Evolutionary conservation across 2,888 invertebrate genomes (phyloP).

Genomic region (Sturmia bella): DNA sequence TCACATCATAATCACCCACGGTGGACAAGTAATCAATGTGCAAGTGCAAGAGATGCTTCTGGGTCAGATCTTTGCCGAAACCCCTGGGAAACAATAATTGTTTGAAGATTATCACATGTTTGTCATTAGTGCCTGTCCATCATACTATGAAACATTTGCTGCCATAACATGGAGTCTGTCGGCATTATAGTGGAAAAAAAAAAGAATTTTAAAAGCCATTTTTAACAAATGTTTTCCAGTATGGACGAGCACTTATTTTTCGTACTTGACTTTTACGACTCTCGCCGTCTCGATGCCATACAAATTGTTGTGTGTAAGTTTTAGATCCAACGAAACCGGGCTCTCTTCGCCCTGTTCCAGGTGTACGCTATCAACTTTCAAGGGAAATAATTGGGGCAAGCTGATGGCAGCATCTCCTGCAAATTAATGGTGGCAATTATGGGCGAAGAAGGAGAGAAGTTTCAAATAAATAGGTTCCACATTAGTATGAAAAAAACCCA

Average conservation of each 20-base stretch:
- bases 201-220: too few species aligned
- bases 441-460: neutral
- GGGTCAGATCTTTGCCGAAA: constrained; percentile 72
- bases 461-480: too few species aligned
- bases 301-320: constrained; percentile 74
- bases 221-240: too few species aligned
- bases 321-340: constrained; percentile 78
- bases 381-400: constrained; percentile 75
- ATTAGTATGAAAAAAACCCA: too few species aligned
- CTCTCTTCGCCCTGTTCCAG: constrained; percentile 77
- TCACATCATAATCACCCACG: constrained; percentile 75
- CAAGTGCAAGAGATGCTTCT: constrained; percentile 67
- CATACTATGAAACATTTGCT: too few species aligned
- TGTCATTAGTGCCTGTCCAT: too few species aligned
- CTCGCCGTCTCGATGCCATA: constrained; percentile 72
- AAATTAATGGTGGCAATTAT: neutral
- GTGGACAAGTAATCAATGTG: constrained; percentile 53
- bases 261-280: constrained; percentile 73
- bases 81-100: constrained; percentile 67
- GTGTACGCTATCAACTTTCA: constrained; percentile 72
- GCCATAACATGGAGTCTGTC: too few species aligned
- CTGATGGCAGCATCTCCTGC: constrained; percentile 74
- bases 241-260: too few species aligned
- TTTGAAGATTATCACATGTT: neutral
- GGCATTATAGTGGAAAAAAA: too few species aligned